phyloP scores from a whole-genome alignment of 2,888 invertebrate species.

The Stegophylla sp. region DNA sequence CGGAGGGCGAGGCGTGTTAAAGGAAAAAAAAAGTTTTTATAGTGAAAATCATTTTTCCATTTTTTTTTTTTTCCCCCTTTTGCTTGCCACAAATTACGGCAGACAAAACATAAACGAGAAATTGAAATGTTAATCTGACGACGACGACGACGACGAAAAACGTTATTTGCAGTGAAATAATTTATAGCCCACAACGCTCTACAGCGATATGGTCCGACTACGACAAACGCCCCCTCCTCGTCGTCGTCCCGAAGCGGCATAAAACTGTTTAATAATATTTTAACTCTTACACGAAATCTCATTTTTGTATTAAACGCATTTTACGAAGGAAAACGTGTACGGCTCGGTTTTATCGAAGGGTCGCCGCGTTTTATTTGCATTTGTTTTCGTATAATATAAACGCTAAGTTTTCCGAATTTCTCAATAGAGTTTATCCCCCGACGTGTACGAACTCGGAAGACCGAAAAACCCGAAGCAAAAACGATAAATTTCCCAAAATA shows the following conservation, averaged over 20 bases:
- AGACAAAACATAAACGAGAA: conserved; percentile 47
- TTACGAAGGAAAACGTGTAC: too few relatives aligned
- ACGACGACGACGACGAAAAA: too few relatives aligned
- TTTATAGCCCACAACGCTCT: conserved; percentile 39
- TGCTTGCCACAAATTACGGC: conserved; percentile 7
- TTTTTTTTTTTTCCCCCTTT: conserved; percentile 13
- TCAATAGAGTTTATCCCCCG: too few relatives aligned
- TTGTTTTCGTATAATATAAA: too few relatives aligned
- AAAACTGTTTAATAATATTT: conserved; percentile 41
- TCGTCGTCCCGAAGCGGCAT: not conserved
- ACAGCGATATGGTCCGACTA: conserved; percentile 7
- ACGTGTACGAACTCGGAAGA: too few relatives aligned
- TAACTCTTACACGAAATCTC: conserved; percentile 1
- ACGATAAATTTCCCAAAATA: too few relatives aligned
- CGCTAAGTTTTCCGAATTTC: too few relatives aligned
- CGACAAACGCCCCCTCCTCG: conserved; percentile 44
- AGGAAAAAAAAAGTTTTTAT: conserved; percentile 14
- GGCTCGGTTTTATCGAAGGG: too few relatives aligned
- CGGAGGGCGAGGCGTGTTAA: too few relatives aligned
- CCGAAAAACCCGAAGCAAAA: too few relatives aligned
- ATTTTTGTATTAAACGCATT: conserved; percentile 15
- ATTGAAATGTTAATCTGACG: conserved; percentile 54
- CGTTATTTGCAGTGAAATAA: conserved; percentile 41
- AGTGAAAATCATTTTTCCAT: conserved; percentile 26
- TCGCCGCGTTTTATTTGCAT: too few relatives aligned